Evolutionary conservation across 1,140 invertebrate species (phyloP), one percentile per base, ranked within the genome.

Genomic region (Ladona fulva): DNA sequence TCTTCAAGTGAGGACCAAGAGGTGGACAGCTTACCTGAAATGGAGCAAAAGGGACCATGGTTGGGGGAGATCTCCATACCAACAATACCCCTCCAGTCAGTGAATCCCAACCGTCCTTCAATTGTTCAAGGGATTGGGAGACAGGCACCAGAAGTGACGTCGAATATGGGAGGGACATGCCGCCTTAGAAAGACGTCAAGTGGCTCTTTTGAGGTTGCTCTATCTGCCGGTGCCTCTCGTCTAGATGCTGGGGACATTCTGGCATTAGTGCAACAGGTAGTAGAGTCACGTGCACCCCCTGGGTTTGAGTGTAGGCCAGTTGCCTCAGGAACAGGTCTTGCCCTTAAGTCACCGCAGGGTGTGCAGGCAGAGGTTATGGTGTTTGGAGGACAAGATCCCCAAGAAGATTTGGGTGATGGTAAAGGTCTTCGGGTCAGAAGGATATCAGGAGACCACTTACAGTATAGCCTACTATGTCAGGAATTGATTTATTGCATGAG

Each of bases 391-490:
- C 80, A 74, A 83, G 59, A 29, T 22, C 52, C 52, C 52, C 52
- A 66, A 66, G 78, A 76, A 78, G 74, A 66, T 66, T 3, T 66
- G n/a, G 77, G 79, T 80, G 80, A 91, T 74, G 76, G 79, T 12
- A 95, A 95, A 81, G 94, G 95, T 10, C 89, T 97, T 78, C 96
- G 96, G 82, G 91, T 97, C 89, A 86, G 95, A 78, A 88, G 95
- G 83, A 95, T 97, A 79, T 96, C 95, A 0, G 96, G 96, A 1
- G 95, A 97, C 85, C 93, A 95, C 84, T 87, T 92, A 79, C 93
- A 95, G 83, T 97, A 97, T 83, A 94, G 92, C 79, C 93, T 95
- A 83, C 88, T 97, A 19, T 97, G 95, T 85, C 93, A 96, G 82
- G 94, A 96, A 83, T 86, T 97, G 76, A 93, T 97, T 74, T 93